phyloP scores from a whole-genome alignment of 1,140 invertebrate genomes.

The Zeugodacus cucurbitae region DNA sequence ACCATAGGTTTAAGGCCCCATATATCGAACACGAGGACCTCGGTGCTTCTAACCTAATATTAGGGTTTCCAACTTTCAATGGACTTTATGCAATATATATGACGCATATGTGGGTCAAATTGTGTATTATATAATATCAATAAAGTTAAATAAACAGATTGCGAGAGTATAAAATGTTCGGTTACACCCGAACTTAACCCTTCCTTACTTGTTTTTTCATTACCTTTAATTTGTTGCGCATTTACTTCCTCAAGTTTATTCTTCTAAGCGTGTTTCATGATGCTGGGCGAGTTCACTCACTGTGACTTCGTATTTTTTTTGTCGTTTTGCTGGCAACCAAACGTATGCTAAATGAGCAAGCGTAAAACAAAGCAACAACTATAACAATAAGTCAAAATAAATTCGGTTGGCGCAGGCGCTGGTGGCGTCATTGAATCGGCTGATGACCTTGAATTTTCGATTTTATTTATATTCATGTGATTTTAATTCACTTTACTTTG shows the following conservation, averaged over 20 bases:
- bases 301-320: not conserved
- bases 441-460: not conserved
- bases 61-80: too few relatives aligned
- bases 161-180: too few relatives aligned
- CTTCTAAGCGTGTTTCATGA: not conserved
- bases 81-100: too few relatives aligned
- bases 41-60: too few relatives aligned
- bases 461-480: not conserved
- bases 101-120: too few relatives aligned
- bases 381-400: not conserved
- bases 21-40: too few relatives aligned
- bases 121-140: too few relatives aligned
- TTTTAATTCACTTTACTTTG: not conserved
- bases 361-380: not conserved
- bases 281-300: not conserved
- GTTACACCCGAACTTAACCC: too few relatives aligned
- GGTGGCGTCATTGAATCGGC: not conserved
- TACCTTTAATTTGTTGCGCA: too few relatives aligned
- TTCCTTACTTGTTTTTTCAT: too few relatives aligned
- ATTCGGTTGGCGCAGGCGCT: not conserved
- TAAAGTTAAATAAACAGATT: too few relatives aligned
- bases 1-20: too few relatives aligned
- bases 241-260: not conserved
- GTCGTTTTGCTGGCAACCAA: not conserved
- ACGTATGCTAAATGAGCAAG: not conserved